Evolutionary conservation across 2,113 vertebrate genomes (phyloP).

Genomic region (Chelonoidis abingdonii): DNA sequence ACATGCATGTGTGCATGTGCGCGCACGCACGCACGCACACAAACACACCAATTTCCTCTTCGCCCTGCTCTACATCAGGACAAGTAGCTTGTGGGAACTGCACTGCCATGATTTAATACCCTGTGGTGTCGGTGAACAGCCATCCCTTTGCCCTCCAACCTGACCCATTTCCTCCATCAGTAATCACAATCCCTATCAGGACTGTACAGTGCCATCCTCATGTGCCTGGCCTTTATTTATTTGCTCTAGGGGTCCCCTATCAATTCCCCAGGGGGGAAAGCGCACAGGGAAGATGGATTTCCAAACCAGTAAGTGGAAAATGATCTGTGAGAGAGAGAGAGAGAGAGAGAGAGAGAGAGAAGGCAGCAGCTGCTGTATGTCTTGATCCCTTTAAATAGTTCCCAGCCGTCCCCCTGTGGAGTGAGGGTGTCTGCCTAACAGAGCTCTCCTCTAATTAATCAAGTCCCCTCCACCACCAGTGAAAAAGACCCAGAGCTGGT

Average conservation of each 20-base stretch:
- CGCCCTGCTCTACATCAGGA: neutral
- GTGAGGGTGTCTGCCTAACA: constrained; percentile 46
- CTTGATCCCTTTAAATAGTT: constrained; percentile 68
- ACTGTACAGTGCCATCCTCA: fast-evolving
- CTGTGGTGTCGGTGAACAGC: neutral
- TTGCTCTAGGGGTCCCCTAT: neutral
- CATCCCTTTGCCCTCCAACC: neutral
- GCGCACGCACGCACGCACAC: neutral
- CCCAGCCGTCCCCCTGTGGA: constrained; percentile 29
- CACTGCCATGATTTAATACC: neutral
- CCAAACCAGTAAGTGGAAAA: constrained; percentile 27
- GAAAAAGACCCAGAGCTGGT: constrained; percentile 17
- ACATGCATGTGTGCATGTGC: no score
- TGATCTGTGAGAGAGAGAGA: neutral
- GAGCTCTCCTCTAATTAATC: constrained; percentile 74
- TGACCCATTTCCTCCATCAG: neutral
- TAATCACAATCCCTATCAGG: neutral
- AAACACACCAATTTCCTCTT: neutral
- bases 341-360: neutral
- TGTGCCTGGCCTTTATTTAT: neutral
- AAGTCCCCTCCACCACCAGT: constrained; percentile 29
- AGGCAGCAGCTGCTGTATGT: constrained; percentile 43
- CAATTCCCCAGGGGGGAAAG: constrained; percentile 13
- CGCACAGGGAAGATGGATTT: constrained; percentile 53
- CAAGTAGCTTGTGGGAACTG: neutral